These are phyloP conservation scores for Vultur gryphus DNA, from an alignment of 2,797 vertebrate genomes.

Conservation along the genomic window DNA sequence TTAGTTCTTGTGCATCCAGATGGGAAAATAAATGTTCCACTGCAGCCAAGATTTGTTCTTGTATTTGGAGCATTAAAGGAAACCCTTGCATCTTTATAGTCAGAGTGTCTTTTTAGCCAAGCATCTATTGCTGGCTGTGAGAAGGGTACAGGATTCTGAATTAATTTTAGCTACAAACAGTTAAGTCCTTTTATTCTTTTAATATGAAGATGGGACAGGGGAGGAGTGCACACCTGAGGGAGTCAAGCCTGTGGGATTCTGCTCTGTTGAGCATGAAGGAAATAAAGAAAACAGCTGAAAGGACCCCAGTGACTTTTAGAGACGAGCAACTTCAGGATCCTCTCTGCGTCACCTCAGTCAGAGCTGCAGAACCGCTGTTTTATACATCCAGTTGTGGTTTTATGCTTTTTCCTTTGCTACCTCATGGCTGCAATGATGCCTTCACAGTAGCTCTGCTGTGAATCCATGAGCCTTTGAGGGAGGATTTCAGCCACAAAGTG, in stretches of 20 bases:
- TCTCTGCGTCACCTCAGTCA: background rate
- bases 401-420: background rate
- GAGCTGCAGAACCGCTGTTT: background rate
- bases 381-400: background rate
- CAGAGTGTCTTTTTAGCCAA: background rate
- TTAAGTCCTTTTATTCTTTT: background rate
- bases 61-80: background rate
- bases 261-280: background rate
- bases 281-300: background rate
- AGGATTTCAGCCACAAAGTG: background rate
- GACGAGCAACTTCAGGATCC: background rate
- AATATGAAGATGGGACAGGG: background rate
- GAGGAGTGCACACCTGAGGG: background rate
- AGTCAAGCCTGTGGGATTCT: background rate
- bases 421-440: background rate
- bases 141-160: background rate
- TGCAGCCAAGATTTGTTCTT: background rate
- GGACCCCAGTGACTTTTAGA: background rate
- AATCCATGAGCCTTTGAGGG: background rate
- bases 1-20: background rate
- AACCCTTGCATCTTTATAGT: background rate
- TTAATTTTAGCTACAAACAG: background rate
- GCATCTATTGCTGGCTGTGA: background rate
- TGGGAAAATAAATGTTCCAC: slow-evolving; percentile 3
- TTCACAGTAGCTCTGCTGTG: background rate